Percentiles rank a stretch among this genome's conserved stretches.
phyloP scores from a whole-genome alignment of 2,797 vertebrate species.

The Danio kyathit region DNA sequence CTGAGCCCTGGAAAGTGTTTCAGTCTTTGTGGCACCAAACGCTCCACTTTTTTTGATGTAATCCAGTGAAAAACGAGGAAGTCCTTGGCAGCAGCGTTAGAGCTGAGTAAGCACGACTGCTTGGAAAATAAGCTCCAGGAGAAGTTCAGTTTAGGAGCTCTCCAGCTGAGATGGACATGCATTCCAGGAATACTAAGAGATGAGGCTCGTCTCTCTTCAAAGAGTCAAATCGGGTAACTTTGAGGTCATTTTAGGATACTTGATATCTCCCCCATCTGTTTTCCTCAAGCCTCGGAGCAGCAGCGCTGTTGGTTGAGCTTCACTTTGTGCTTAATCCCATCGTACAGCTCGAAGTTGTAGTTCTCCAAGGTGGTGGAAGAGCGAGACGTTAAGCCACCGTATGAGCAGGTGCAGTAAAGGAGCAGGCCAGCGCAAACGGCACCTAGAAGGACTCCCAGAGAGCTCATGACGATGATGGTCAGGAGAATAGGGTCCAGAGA shows the following conservation, averaged over 20 bases:
- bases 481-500: constrained; percentile 96
- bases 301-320: constrained; percentile 99
- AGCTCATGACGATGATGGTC: constrained; percentile 99
- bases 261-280: not conserved
- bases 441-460: constrained; percentile 91
- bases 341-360: constrained; percentile 98
- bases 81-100: constrained; percentile 35
- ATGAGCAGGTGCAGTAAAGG: constrained; percentile 96
- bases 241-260: constrained; percentile 24
- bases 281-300: constrained; percentile 84
- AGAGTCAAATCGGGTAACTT: constrained; percentile 54
- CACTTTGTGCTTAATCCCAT: constrained; percentile 98
- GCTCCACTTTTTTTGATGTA: constrained; percentile 45
- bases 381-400: constrained; percentile 91
- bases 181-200: constrained; percentile 56
- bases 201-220: constrained; percentile 53
- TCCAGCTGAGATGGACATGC: constrained; percentile 51
- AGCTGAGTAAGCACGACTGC: constrained; percentile 35
- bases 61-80: constrained; percentile 38
- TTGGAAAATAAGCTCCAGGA: constrained; percentile 29
- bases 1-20: constrained; percentile 67
- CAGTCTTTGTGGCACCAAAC: constrained; percentile 46
- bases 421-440: constrained; percentile 93
- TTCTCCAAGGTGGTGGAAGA: constrained; percentile 98
- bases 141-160: constrained; percentile 33